Conservation (phyloP, 1,140 invertebrate species). For the Paraescarpia echinospica region DNA sequence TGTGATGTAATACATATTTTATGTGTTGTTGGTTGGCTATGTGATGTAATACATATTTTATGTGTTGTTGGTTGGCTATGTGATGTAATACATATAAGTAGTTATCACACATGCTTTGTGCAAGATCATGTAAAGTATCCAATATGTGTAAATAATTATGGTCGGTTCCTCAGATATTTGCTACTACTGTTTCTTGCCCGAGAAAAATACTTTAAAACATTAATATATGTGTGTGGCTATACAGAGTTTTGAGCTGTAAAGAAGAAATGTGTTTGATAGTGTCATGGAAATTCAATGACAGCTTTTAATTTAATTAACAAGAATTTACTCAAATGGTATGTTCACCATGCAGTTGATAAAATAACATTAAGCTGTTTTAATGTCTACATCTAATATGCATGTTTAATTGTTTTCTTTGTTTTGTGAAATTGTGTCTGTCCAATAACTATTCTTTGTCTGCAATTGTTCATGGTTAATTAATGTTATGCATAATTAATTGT, state of each 20-base stretch:
- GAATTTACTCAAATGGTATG: too few species aligned
- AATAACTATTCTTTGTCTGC: too few species aligned
- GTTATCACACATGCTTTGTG: not conserved
- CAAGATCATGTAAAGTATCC: not conserved
- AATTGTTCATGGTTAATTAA: not conserved
- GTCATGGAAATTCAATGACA: not conserved
- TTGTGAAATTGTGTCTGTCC: too few species aligned
- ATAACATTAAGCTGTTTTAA: too few species aligned
- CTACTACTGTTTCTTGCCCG: not conserved
- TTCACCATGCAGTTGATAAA: too few species aligned
- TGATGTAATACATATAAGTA: not conserved
- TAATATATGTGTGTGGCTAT: too few species aligned
- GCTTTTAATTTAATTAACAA: too few species aligned
- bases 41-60: not conserved
- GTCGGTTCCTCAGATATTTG: not conserved
- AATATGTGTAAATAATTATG: not conserved
- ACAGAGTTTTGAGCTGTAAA: not conserved
- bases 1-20: not conserved
- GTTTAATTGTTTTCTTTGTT: too few species aligned
- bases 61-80: not conserved
- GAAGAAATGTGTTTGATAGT: not conserved
- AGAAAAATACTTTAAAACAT: not conserved
- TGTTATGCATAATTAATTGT: not conserved
- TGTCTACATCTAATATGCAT: too few species aligned
- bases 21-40: not conserved